Base-by-base conservation (phyloP, 1,140 invertebrate species). In the Delia radicum region DNA sequence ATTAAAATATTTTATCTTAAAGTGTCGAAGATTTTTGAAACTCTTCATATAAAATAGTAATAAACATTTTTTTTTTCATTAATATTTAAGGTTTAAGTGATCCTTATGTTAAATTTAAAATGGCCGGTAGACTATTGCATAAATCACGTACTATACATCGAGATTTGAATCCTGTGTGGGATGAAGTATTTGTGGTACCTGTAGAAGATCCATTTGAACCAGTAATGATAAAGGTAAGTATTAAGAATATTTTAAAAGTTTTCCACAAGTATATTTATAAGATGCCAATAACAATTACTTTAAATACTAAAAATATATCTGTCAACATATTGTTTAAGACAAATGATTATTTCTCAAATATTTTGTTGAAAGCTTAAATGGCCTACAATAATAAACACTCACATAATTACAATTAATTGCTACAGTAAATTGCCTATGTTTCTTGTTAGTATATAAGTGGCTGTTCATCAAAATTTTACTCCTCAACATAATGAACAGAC, bases 81-180 rank as follows among this genome's bases (percentile, higher is more conserved):
- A 62, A 6, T 26, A 0, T 26, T 69, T 67, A 21, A 96, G 97
- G 96, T 77, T 94, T 95, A 37, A 98, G 96, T 87, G 98, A 99
- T 90, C 97, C 98, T 12, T 99, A 99, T 87, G 97, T 99, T 67
- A 99, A 99, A 89, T 98, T 99, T 87, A 97, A 97, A 88, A 90
- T 94, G 63, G 93, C 92, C 24, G 95, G 95, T 46, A 90, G 94
- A 48, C 89, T 98, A 78, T 90, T 98, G 75, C 96, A 98, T 88
- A 98, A 98, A 88, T 96, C 95, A 77, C 93, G 95, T 87, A 97
- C 94, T 74, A 94, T 98, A 78, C 93, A 94, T 85, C 90, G 95
- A 78, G 94, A 96, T 81, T 88, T 97, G 71, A 96, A 97, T 89
- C 96, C 98, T 31, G 88, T 93, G 72, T 99, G 98, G 97, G 93